Base-by-base conservation (phyloP, 2,888 invertebrate genomes). In the Mechanitis messenoides region DNA sequence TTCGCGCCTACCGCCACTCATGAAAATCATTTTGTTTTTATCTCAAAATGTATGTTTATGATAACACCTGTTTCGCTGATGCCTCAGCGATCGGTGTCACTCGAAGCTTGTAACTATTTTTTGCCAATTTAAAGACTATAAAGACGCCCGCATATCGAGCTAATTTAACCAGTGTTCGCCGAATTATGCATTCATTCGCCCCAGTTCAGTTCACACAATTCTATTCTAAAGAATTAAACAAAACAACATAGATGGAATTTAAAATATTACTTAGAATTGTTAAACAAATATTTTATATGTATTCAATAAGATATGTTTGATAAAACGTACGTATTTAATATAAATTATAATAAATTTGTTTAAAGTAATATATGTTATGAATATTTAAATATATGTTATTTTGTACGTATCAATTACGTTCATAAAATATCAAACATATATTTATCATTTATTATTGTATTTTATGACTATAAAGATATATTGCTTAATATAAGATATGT, bases 11-110 rank as follows among this genome's bases (percentile, higher is more conserved):
- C 89, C 81, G 81, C 87, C 84, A 85, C 88, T 88, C 88, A 88
- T 89, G 90, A 88, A 88, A 88, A 89, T 90, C 83, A 88, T 87
- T 88, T 89, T 87, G 88, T 89, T 89, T 89, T 90, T 90, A 87
- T 89, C 80, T 74, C 84, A 87, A 88, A 89, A 88, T 86, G 88
- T 90, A 89, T 89, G 90, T 90, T 90, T 90, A 89, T 89, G 88
- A 90, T 90, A 90, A 90, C 90, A 90, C 89, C 89, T 90, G 90
- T 89, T 90, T 88, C 87, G 83, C 77, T 83, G 87, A 88, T 89
- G 87, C 88, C 87, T 87, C 87, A 83, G 76, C 85, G 87, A 87
- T 88, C 88, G 85, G 87, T 90, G 90, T 90, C 90, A 86, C 78
- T 79, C 81, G 81, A 77, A 75, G 76, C 84, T 84, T 87, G 89